phyloP scores from a whole-genome alignment of 2,888 invertebrate genomes.

The Pyrgus malvae region DNA sequence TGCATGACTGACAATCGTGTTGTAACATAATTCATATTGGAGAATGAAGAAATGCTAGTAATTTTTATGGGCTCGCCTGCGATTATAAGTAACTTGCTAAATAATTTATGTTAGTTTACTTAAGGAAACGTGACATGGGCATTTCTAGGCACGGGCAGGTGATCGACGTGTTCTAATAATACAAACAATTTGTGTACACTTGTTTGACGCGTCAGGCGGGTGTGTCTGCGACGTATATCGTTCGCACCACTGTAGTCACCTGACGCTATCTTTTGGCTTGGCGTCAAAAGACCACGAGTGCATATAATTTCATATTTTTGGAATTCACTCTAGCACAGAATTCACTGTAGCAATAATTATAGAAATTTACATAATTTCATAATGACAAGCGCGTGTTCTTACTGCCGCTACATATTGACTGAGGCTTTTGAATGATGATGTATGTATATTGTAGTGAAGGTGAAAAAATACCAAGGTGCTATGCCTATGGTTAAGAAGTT shows the following conservation, averaged over 20 bases:
- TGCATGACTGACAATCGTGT: too few species aligned
- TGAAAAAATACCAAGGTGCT: too few species aligned
- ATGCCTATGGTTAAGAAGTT: too few species aligned
- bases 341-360: not conserved
- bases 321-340: not conserved
- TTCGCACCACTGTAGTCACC: constrained; percentile 46
- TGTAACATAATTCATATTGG: too few species aligned
- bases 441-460: too few species aligned
- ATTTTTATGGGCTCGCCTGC: too few species aligned
- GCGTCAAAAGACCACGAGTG: constrained; percentile 4
- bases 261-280: constrained; percentile 48
- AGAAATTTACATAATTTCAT: too few species aligned
- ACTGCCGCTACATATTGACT: too few species aligned
- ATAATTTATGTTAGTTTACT: constrained; percentile 27
- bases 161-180: constrained; percentile 53
- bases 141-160: constrained; percentile 32
- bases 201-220: constrained; percentile 57
- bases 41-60: too few species aligned
- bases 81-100: too few species aligned
- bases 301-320: not conserved
- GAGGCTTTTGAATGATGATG: too few species aligned
- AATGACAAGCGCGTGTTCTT: too few species aligned
- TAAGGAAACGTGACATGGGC: constrained; percentile 20
- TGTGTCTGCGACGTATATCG: constrained; percentile 64
- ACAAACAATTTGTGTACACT: constrained; percentile 34